Evolutionary conservation across 2,113 vertebrate species (phyloP).

Genomic region (Microtus pennsylvanicus): DNA sequence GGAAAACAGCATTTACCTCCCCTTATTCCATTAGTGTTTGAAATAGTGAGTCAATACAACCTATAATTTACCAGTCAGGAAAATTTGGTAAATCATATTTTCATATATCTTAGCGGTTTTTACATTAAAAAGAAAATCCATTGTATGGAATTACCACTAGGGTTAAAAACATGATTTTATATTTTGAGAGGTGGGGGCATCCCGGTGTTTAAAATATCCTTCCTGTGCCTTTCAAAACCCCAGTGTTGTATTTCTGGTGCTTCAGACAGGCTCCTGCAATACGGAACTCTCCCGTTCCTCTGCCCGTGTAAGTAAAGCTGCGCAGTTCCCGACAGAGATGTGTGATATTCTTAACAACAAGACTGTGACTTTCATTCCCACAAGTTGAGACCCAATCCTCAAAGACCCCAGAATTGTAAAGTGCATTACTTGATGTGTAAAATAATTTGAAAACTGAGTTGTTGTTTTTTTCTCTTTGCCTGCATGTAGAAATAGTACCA

Average conservation of each 20-base stretch:
- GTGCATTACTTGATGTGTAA: neutral
- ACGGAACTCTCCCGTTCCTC: neutral
- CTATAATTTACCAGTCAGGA: constrained; percentile 72
- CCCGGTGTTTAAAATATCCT: constrained; percentile 35
- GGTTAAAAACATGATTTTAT: constrained; percentile 7
- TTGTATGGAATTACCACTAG: constrained; percentile 19
- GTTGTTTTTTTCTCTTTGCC: neutral
- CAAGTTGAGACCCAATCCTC: neutral
- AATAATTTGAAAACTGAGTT: constrained; percentile 11
- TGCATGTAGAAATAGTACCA: constrained; percentile 55
- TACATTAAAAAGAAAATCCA: constrained; percentile 51
- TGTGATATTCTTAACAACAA: constrained; percentile 8
- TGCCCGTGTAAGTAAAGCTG: neutral
- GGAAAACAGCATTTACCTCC: constrained; percentile 26
- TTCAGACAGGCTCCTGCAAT: neutral
- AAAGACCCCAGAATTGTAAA: constrained; percentile 55
- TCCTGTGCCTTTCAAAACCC: constrained; percentile 12
- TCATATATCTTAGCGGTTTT: constrained; percentile 64
- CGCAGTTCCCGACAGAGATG: neutral
- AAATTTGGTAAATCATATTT: constrained; percentile 66
- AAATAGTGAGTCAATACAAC: constrained; percentile 37
- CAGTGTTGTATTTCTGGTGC: neutral
- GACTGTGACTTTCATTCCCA: neutral
- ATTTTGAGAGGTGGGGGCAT: constrained; percentile 7
- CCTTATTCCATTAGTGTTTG: constrained; percentile 63